These are phyloP conservation scores for Pangasianodon gigas DNA, from an alignment of 2,113 vertebrate genomes.

Conservation along the genomic window DNA sequence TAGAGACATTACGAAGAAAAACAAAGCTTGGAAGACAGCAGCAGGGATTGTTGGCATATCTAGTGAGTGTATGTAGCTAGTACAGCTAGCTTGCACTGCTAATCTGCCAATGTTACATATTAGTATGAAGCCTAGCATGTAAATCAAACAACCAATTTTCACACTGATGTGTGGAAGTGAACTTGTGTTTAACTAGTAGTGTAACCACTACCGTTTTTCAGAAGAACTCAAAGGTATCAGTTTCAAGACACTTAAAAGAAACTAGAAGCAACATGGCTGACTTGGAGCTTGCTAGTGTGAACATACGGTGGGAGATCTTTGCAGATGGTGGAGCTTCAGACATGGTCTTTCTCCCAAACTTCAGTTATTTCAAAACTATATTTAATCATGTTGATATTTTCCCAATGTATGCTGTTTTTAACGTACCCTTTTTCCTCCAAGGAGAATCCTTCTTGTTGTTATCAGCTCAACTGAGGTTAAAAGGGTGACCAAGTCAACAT, in stretches of 20 bases:
- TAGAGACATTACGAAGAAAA: not conserved
- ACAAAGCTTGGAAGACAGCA: not conserved
- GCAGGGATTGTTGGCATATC: not conserved
- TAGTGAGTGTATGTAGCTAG: not conserved
- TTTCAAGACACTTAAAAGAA: not conserved
- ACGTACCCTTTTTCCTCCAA: not conserved
- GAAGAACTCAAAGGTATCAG: not conserved
- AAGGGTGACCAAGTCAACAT: not conserved
- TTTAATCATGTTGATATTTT: not conserved
- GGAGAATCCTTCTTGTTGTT: not conserved
- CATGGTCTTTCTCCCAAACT: not conserved
- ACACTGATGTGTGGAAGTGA: not conserved
- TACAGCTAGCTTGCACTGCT: not conserved
- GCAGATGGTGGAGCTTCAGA: not conserved
- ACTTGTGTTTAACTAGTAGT: not conserved
- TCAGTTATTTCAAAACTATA: not conserved
- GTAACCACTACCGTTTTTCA: not conserved
- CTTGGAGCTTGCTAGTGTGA: not conserved
- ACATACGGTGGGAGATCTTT: not conserved
- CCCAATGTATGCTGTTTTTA: not conserved
- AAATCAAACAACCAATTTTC: not conserved
- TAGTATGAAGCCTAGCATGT: not conserved
- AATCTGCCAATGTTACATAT: not conserved
- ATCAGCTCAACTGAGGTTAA: not conserved
- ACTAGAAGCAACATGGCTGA: not conserved